Conservation (phyloP, 2,113 vertebrate species). For the Ailuropoda melanoleuca region DNA sequence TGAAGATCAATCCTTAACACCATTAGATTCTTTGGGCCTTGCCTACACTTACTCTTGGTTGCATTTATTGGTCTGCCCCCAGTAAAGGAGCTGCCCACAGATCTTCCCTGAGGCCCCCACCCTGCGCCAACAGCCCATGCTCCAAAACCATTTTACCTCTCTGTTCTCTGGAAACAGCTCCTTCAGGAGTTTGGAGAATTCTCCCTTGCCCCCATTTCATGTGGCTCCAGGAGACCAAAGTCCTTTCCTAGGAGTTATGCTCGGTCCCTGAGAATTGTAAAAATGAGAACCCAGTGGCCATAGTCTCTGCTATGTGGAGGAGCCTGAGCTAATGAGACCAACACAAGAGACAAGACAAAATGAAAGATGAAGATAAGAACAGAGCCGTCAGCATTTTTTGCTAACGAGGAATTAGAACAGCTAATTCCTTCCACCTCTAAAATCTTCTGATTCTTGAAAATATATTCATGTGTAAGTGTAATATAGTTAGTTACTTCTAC, state of each 20-base stretch:
- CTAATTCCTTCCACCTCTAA: background rate
- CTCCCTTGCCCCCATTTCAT: background rate
- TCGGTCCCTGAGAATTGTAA: background rate
- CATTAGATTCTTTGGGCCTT: background rate
- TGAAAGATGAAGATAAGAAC: background rate
- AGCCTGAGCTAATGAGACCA: background rate
- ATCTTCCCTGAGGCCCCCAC: background rate
- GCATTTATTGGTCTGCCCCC: background rate
- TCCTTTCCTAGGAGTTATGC: background rate
- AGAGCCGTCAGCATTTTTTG: background rate
- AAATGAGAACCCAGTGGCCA: background rate
- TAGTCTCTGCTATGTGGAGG: background rate
- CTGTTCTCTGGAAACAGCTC: background rate
- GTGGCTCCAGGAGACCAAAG: background rate
- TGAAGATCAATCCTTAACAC: background rate
- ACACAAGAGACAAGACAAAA: background rate
- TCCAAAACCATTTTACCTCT: background rate
- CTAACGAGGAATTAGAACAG: background rate
- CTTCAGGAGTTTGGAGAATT: background rate
- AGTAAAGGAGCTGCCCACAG: background rate
- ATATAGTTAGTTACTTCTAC: background rate
- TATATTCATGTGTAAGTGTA: background rate
- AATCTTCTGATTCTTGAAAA: constrained; percentile 19
- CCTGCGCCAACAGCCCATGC: background rate
- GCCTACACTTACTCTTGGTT: background rate